Percentiles rank a stretch among this genome's conserved stretches.
These are phyloP conservation scores for Vanacampus margaritifer DNA, from an alignment of 2,113 vertebrate genomes.

Conservation along the genomic window DNA sequence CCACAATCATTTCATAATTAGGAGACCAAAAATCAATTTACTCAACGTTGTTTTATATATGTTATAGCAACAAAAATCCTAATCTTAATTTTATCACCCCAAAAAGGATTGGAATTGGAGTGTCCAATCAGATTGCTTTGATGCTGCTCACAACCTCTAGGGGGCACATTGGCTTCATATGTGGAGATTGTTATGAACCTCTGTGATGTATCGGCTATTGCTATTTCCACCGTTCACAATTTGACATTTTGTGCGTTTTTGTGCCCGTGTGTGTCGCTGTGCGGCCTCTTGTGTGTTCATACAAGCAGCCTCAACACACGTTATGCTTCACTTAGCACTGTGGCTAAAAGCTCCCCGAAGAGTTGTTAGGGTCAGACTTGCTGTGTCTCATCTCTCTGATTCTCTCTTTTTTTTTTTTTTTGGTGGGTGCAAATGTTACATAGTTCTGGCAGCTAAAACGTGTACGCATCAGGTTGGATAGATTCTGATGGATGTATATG, in stretches of 20 bases:
- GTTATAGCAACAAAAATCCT: too few species aligned
- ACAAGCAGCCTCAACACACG: constrained; percentile 50
- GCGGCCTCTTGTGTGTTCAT: constrained; percentile 4
- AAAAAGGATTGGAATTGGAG: too few species aligned
- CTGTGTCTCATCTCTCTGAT: constrained; percentile 17
- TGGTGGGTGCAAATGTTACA: background rate
- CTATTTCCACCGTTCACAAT: background rate
- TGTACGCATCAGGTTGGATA: background rate
- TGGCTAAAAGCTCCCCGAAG: constrained; percentile 58
- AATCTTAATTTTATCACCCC: too few species aligned
- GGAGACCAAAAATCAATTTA: background rate
- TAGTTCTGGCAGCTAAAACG: background rate
- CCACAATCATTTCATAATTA: background rate
- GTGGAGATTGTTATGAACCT: background rate
- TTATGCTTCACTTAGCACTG: constrained; percentile 57
- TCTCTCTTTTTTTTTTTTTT: constrained; percentile 17
- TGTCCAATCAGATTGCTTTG: background rate
- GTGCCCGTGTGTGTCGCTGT: background rate
- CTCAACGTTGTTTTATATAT: background rate
- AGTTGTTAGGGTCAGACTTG: constrained; percentile 47
- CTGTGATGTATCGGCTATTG: too few species aligned
- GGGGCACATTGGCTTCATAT: background rate
- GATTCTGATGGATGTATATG: constrained; percentile 27
- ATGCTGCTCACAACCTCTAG: too few species aligned
- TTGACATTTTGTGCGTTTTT: constrained; percentile 1